Evolutionary conservation across 2,113 vertebrate genomes (phyloP), one percentile per base, ranked within the genome.

Genomic region (Larimichthys polyactis): DNA sequence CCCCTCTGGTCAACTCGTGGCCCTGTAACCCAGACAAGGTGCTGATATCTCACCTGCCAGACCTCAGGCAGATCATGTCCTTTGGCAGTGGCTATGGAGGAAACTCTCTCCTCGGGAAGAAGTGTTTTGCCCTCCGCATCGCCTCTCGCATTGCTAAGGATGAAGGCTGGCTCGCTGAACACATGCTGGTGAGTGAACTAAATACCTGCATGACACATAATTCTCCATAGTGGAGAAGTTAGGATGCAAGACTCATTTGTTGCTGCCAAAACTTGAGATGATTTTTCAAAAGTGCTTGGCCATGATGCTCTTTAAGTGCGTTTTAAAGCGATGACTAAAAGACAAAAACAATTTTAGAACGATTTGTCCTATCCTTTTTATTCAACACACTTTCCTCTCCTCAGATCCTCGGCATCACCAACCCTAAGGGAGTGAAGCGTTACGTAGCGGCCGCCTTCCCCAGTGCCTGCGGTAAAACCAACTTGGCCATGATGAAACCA

Each of bases 61-160:
- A 99, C 91, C 96, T 92, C 92, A 94, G 97, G 86, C 96, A 98
- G 92, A 99, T 99, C 85, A 79, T 99, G 77, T 99, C 98, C 2
- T 99, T 97, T 0, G 98, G 98, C 83, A 99, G 98, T 0, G 98
- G 98, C 70, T 99, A 99, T 0, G 98, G 98, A 16, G 98, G 98
- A 48, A 99, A 99, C 93, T 99, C 98, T 1, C 97, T 99, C 5
- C 95, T 99, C n/a, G 98, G 98, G 48, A 99, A 99, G 94, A 99
- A 99, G 84, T 99, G 98, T 90, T 99, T 99, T 16, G 98, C 98
- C 0, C 97, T 99, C 17, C 92, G 98, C 19, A 99, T 99, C 6
- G 98, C 98, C 78, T 97, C 98, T 65, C 96, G 97, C 40, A 97
- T 99, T 7, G 98, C 97, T 76, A 97, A 98, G 90, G 98, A 99